These are phyloP conservation scores for Amphipyra tragopoginis DNA, from an alignment of 2,888 invertebrate species.

Conservation along the genomic window DNA sequence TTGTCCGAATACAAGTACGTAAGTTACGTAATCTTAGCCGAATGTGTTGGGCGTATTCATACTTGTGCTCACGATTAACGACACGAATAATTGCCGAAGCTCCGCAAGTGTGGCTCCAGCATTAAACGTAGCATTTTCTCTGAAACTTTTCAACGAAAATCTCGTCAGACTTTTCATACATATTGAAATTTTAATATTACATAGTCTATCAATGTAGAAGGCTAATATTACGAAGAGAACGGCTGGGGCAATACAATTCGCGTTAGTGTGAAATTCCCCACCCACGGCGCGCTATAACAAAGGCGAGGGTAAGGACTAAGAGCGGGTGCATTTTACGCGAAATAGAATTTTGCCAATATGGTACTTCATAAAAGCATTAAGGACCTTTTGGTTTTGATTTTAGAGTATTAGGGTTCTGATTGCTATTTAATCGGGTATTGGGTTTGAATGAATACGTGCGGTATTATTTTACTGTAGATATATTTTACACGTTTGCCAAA, in stretches of 20 bases:
- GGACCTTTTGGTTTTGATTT: slow-evolving; percentile 41
- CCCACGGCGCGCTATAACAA: slow-evolving; percentile 47
- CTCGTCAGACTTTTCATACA: slow-evolving; percentile 26
- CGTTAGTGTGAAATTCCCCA: slow-evolving; percentile 59
- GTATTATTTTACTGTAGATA: background rate
- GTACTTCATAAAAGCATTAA: slow-evolving; percentile 53
- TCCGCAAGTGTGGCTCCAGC: no score
- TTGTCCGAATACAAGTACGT: no score
- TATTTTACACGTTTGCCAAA: background rate
- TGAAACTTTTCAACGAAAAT: slow-evolving; percentile 24
- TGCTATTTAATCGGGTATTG: slow-evolving; percentile 22
- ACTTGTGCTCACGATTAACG: background rate
- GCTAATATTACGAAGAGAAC: slow-evolving; percentile 47
- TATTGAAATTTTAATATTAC: slow-evolving; percentile 59
- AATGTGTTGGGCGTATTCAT: no score
- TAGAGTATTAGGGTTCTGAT: slow-evolving; percentile 35
- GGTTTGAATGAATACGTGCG: background rate
- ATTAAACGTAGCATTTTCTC: background rate
- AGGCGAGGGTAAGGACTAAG: slow-evolving; percentile 42
- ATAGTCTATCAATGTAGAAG: slow-evolving; percentile 57
- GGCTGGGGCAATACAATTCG: slow-evolving; percentile 58
- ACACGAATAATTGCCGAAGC: background rate
- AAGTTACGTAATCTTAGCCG: no score
- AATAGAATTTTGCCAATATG: slow-evolving; percentile 58
- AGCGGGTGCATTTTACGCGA: slow-evolving; percentile 58